Base-by-base conservation (phyloP, 64 coral and sea anemone species). In the Pocillopora verrucosa region DNA sequence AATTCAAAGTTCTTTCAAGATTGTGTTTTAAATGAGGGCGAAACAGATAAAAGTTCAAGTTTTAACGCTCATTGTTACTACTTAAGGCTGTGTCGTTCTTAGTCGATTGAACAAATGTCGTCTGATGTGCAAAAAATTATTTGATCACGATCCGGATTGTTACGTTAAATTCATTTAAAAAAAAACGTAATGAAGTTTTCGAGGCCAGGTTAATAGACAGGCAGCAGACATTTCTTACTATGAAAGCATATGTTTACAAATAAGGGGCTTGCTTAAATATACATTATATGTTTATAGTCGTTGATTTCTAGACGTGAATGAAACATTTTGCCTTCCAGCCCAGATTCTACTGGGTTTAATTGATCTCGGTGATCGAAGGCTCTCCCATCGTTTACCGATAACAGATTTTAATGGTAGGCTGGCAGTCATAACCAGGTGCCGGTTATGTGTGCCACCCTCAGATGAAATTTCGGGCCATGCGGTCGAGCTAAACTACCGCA, bases 401-500 rank as follows among this genome's bases (percentile, higher is more conserved):
- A 85, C 16, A 13, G 24, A 72, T 85, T 70, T 65, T 17, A 72
- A 65, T 25, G 38, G 72, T 45, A 12, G 51, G 11, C 37, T 19
- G 70, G 65, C 36, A 20, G 6, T 6, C 4, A 56, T 24, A 72
- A 85, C 64, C 63, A 56, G 82, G 82, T 85, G 64, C 64, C 16
- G 15, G 26, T 22, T 12, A 72, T 72, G 36, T 72, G 1, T 41
- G 36, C 35, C 64, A 30, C 22, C 65, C 37, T 85, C 65, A 35
- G 10, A 22, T 72, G 36, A 72, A 25, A 72, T 85, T 72, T 85
- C 63, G 37, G 72, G 41, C 45, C 82, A 72, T 85, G 82, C 82
- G 82, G 82, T 85, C 82, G 61, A n/a, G 24, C 63, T 70, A 72
- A 22, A 11, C 36, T 7, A 72, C 35, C 30, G 10, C 80, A 41